Evolutionary conservation across 1,140 invertebrate genomes (phyloP), one percentile per base, ranked within the genome.

Genomic region (Drosophila takahashii): DNA sequence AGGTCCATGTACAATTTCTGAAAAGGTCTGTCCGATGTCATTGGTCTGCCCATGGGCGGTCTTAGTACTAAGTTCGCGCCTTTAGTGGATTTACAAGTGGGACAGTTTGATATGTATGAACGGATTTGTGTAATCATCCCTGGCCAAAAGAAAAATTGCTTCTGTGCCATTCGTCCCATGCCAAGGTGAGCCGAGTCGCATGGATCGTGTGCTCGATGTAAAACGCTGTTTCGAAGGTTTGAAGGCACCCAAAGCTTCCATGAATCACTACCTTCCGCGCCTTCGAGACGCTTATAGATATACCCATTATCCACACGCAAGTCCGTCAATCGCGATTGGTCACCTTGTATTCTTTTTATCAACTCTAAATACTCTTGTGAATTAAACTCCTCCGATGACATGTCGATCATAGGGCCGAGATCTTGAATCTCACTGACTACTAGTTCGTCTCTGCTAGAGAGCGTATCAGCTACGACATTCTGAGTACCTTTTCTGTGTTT

Each of bases 221-320:
- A n/a, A n/a, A 27, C 27, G 6, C 27, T 27, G 27, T 27, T 27
- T 2, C 27, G 27, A 6, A 27, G 27, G 27, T 27, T 27, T 3
- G 27, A 27, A 3, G 27, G 1, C 29, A 54, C 18, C 59, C 66
- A 70, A 10, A 62, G 26, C 10, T 70, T 70, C 66, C 66, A 62
- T 13, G 59, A 15, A 13, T 27, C 22, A 2, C 11, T 11, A 16
- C 32, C 34, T 36, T 36, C 34, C 11, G 34, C n/a, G n/a, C n/a
- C n/a, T n/a, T n/a, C n/a, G n/a, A n/a, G n/a, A n/a, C n/a, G n/a
- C n/a, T n/a, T n/a, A n/a, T n/a, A n/a, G n/a, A n/a, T n/a, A n/a
- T n/a, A n/a, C n/a, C n/a, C n/a, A n/a, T n/a, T n/a, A n/a, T n/a
- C n/a, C n/a, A n/a, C n/a, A n/a, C n/a, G n/a, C n/a, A n/a, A n/a